Base-by-base conservation (phyloP, 2,888 invertebrate species). In the Aproaerema taeniolella region DNA sequence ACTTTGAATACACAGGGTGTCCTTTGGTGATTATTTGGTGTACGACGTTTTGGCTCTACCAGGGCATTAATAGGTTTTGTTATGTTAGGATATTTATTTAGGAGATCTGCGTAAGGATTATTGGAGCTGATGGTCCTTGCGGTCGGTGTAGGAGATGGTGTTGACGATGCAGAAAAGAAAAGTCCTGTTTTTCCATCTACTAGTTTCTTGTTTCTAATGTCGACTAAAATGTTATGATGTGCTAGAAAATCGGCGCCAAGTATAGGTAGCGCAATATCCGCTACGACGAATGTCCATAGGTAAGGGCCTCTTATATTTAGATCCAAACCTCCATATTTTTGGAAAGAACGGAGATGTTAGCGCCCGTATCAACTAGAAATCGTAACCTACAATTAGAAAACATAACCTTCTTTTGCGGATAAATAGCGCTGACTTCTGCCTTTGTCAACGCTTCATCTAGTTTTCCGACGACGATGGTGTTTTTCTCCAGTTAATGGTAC, bases 11-110 rank as follows among this genome's bases (percentile, higher is more conserved):
- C 1, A 46, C 24, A 7, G 44, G 49, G 0, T 31, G 42, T 2
- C 49, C 46, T 0, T 25, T 10, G 1, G 46, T 49, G 20, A 42
- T 42, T 2, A 49, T 46, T 25, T 43, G 26, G 30, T 47, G 50
- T 3, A 31, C 24, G 6, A 45, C 37, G 42, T 11, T 31, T 31
- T 9, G 20, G 14, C 8, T 13, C n/a, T 17, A 10, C 13, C 3
- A 7, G 16, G 15, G n/a, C n/a, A 2, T 6, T 15, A 10, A 16
- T 6, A 4, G 36, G 36, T 16, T 36, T 36, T 2, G 31, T 31
- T 13, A 38, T 31, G 9, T 38, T 15, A 4, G 28, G 20, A 14
- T 20, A 31, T 20, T 30, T 13, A 5, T 1, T 6, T 16, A 38
- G n/a, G 6, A 38, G 7, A 12, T 12, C 20, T 6, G 11, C 7